Base-by-base conservation (phyloP, 2,797 vertebrate species). In the Amblyopsis hoosieri region DNA sequence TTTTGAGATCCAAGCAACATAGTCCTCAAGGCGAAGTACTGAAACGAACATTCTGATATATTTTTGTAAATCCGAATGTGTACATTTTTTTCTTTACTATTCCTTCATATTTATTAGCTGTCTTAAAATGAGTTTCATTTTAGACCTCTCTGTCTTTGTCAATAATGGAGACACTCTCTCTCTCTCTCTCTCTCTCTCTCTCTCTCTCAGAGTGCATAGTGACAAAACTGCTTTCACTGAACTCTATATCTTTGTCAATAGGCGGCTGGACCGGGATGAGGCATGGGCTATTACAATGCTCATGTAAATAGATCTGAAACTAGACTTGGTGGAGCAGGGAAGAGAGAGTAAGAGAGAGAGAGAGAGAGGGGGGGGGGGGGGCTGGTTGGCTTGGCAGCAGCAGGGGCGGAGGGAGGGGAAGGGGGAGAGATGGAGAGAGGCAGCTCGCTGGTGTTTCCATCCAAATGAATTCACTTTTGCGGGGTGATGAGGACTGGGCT, bases 291-390 rank as follows among this genome's bases (percentile, higher is more conserved):
- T 87, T 85, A 74, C 72, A 57, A 67, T 70, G 63, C 79, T 78
- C 70, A 74, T 78, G 72, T 85, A 88, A 87, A 89, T 81, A 83
- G 78, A 87, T 89, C 78, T 78, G 66, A 81, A 84, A 83, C 62
- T 65, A 80, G 66, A 66, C 77, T 78, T 71, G 74, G 65, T 52
- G 69, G 71, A 85, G 74, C 80, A 75, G 23, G 23, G 23, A 23
- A 23, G 23, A 23, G 23, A 23, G 23, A 23, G 23, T 3, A 23
- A 23, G 23, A 3, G 23, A 3, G 23, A 19, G 19, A 19, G 19
- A 19, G 19, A 19, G 19, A 19, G 19, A 19, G 19, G 84, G 67
- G 63, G 85, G 83, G 78, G 78, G 67, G 78, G 23, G 47, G 67
- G 23, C 23, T 3, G 23, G 23, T 23, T 23, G 23, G 23, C 23